phyloP scores from a whole-genome alignment of 1,140 invertebrate genomes.

The Oncopeltus fasciatus region DNA sequence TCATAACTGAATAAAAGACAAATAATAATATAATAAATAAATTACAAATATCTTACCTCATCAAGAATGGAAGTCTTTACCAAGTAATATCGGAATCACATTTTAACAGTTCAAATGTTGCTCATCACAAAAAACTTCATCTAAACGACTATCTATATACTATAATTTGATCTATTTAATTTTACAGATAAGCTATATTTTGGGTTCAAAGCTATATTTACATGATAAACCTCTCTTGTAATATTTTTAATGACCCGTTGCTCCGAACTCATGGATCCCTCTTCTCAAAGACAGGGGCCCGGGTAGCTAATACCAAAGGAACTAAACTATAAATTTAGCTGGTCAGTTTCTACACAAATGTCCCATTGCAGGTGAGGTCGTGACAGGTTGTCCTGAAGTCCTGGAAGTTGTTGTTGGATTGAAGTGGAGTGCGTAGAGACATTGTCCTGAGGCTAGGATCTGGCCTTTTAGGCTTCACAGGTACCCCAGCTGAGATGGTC shows the following conservation, averaged over 20 bases:
- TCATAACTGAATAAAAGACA: too few species aligned
- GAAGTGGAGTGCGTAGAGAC: not conserved
- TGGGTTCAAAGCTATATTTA: slow-evolving; percentile 3
- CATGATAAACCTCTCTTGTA: not conserved
- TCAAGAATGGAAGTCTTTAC: not conserved
- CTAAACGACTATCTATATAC: slow-evolving; percentile 1
- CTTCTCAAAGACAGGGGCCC: slow-evolving; percentile 7
- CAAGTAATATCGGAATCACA: not conserved
- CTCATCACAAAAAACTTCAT: not conserved
- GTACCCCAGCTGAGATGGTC: slow-evolving; percentile 19
- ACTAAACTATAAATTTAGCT: slow-evolving; percentile 15
- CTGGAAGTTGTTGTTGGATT: slow-evolving; percentile 15
- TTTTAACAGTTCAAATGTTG: not conserved
- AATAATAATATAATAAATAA: too few species aligned
- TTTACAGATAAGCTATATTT: not conserved
- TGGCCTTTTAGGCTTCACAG: slow-evolving; percentile 15
- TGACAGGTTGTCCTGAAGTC: slow-evolving; percentile 9
- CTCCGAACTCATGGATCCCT: slow-evolving; percentile 19
- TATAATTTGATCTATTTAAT: not conserved
- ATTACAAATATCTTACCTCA: slow-evolving; percentile 8
- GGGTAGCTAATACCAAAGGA: slow-evolving; percentile 13
- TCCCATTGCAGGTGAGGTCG: slow-evolving; percentile 10
- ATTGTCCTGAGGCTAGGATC: slow-evolving; percentile 9
- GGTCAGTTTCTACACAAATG: slow-evolving; percentile 10
- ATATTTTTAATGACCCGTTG: slow-evolving; percentile 17